These are phyloP conservation scores for Scomber scombrus DNA, from an alignment of 2,113 vertebrate genomes.

Conservation along the genomic window DNA sequence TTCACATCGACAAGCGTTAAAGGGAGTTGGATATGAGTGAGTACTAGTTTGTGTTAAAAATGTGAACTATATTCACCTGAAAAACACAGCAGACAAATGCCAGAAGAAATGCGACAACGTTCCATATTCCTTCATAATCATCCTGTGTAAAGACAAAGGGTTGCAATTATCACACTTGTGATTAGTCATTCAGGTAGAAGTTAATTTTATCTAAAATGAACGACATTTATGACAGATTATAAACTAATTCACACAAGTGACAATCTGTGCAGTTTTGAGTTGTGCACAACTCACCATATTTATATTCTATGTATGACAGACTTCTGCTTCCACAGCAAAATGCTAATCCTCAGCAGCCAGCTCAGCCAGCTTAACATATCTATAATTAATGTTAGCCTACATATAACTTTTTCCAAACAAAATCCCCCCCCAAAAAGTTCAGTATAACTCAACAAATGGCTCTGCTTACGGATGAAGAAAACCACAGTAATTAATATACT, in stretches of 20 bases:
- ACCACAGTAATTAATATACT: too few species aligned
- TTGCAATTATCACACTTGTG: background rate
- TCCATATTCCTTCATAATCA: constrained; percentile 90
- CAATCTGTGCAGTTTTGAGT: constrained; percentile 3
- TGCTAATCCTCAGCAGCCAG: constrained; percentile 6
- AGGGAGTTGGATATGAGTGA: background rate
- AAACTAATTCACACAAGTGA: background rate
- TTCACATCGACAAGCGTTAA: background rate
- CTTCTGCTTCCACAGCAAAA: constrained; percentile 32
- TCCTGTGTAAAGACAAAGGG: constrained; percentile 82
- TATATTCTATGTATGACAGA: background rate
- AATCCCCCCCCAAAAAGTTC: background rate
- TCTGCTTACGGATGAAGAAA: too few species aligned
- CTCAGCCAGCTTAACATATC: constrained; percentile 7
- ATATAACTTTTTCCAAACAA: background rate
- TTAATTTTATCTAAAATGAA: background rate
- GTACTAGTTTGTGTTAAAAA: background rate
- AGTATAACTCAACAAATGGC: background rate
- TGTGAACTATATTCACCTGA: constrained; percentile 85
- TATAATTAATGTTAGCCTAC: constrained; percentile 10
- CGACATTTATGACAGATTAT: background rate
- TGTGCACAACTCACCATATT: background rate
- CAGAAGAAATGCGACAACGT: constrained; percentile 92
- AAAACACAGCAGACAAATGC: constrained; percentile 91
- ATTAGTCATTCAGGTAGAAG: background rate